Conservation (phyloP, 2,113 vertebrate species). For the Oryzias celebensis region DNA sequence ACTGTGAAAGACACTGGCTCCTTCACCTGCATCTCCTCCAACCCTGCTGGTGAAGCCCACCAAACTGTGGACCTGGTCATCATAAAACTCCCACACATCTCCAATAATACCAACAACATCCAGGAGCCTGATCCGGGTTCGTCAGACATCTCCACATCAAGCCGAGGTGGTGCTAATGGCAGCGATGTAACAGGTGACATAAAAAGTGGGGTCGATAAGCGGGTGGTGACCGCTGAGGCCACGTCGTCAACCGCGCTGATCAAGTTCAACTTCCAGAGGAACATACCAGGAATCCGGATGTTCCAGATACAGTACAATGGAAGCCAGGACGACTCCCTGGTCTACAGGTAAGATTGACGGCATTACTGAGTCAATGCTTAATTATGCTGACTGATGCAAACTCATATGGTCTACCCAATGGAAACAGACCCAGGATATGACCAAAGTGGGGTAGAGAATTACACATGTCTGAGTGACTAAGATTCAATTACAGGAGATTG, state of each 20-base stretch:
- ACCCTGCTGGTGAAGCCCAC: conserved; percentile 94
- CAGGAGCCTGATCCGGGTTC: conserved; percentile 94
- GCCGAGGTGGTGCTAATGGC: conserved; percentile 88
- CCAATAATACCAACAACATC: conserved; percentile 97
- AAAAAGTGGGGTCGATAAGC: conserved; percentile 88
- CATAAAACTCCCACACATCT: conserved; percentile 95
- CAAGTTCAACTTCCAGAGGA: conserved; percentile 99
- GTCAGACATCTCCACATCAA: conserved; percentile 96
- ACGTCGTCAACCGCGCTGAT: conserved; percentile 93
- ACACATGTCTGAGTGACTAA: conserved; percentile 14
- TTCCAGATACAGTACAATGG: conserved; percentile 99
- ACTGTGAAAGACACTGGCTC: conserved; percentile 96
- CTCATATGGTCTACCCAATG: conserved; percentile 20
- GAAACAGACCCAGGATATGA: conserved; percentile 29
- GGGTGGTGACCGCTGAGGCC: conserved; percentile 94
- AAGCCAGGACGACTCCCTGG: conserved; percentile 96
- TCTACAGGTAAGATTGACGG: conserved; percentile 90
- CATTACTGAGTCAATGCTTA: background rate
- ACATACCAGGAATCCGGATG: conserved; percentile 98
- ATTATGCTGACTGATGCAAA: background rate
- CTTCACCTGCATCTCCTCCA: conserved; percentile 97
- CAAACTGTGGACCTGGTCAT: conserved; percentile 90
- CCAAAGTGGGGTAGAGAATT: conserved; percentile 17
- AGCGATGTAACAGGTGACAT: conserved; percentile 90
- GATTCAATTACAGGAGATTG: conserved; percentile 41